phyloP scores from a whole-genome alignment of 1,140 invertebrate genomes.

The Heliconius congener region DNA sequence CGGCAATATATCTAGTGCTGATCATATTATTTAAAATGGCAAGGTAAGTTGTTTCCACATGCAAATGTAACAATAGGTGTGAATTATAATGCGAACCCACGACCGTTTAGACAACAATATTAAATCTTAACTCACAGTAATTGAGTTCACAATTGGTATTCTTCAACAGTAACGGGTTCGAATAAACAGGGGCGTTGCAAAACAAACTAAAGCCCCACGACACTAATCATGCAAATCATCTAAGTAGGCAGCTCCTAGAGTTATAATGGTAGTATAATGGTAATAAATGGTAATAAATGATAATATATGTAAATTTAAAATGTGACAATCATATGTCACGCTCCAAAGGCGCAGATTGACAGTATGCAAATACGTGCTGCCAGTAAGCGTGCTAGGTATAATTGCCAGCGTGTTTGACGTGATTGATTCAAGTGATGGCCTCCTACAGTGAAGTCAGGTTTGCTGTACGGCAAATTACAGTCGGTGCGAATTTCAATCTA shows the following conservation, averaged over 20 bases:
- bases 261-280: slow-evolving; percentile 52
- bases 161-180: slow-evolving; percentile 42
- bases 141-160: slow-evolving; percentile 40
- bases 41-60: slow-evolving; percentile 54
- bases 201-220: slow-evolving; percentile 60
- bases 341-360: slow-evolving; percentile 67
- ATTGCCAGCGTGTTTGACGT: slow-evolving; percentile 55
- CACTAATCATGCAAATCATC: slow-evolving; percentile 67
- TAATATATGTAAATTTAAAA: slow-evolving; percentile 79
- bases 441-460: slow-evolving; percentile 8
- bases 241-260: slow-evolving; percentile 56
- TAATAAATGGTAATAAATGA: slow-evolving; percentile 64
- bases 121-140: slow-evolving; percentile 35
- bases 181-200: slow-evolving; percentile 50
- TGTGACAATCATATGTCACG: slow-evolving; percentile 74
- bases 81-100: background rate
- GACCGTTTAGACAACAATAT: slow-evolving; percentile 17
- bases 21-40: slow-evolving; percentile 66
- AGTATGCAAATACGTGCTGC: slow-evolving; percentile 63
- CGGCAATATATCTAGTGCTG: slow-evolving; percentile 60
- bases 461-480: background rate
- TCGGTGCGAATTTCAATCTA: background rate
- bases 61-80: slow-evolving; percentile 1
- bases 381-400: slow-evolving; percentile 65
- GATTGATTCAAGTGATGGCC: slow-evolving; percentile 51